These are phyloP conservation scores for Cephus rjabovi DNA, from an alignment of 2,888 invertebrate genomes.

Conservation along the genomic window DNA sequence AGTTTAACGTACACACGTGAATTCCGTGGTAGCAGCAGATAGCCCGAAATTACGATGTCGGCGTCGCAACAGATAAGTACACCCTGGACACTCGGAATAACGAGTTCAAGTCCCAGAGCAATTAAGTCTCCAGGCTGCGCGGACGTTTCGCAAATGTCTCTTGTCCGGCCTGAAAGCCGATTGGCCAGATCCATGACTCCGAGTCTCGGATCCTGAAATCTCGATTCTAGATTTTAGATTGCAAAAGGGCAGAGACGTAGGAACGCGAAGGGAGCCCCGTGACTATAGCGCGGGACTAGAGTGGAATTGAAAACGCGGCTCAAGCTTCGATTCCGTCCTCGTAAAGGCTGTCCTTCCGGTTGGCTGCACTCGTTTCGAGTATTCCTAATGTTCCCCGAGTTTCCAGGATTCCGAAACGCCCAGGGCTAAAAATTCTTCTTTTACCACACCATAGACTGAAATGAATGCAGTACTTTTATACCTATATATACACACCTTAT, in stretches of 20 bases:
- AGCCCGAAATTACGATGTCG: not conserved
- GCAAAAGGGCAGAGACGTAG: not conserved
- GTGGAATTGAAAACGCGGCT: not conserved
- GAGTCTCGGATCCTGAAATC: not conserved
- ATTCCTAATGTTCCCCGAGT: not conserved
- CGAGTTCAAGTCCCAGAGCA: slow-evolving; percentile 59
- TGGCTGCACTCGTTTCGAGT: not conserved
- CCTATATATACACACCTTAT: too few species aligned
- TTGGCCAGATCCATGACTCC: not conserved
- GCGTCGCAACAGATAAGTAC: not conserved
- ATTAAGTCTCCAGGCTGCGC: slow-evolving; percentile 32
- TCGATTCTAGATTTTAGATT: not conserved
- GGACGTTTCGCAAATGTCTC: not conserved
- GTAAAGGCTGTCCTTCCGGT: not conserved
- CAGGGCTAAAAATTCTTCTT: not conserved
- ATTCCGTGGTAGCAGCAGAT: not conserved
- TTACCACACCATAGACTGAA: not conserved
- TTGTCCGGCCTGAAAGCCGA: not conserved
- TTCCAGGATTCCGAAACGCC: not conserved
- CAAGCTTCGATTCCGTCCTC: not conserved
- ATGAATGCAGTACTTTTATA: not conserved
- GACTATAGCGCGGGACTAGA: not conserved
- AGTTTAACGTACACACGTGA: not conserved
- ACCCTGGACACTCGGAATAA: slow-evolving; percentile 36
- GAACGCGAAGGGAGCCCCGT: not conserved